Evolutionary conservation across 2,888 invertebrate species (phyloP).

Genomic region (Macaria notata): DNA sequence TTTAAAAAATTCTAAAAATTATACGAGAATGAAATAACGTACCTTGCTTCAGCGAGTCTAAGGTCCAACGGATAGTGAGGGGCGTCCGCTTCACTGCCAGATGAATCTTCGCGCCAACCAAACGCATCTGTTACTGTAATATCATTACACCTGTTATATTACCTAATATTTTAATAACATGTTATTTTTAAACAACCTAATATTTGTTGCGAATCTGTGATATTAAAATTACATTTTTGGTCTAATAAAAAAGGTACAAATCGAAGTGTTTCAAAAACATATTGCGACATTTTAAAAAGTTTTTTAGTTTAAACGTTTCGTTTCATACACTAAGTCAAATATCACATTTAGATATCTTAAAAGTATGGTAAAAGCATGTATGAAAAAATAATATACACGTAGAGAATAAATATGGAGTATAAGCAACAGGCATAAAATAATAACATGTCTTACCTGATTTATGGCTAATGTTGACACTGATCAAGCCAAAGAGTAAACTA

Average conservation of each 20-base stretch:
- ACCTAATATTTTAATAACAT: no score
- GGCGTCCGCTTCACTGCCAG: slow-evolving; percentile 75
- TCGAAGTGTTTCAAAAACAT: no score
- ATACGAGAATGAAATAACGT: neutral
- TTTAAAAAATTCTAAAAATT: no score
- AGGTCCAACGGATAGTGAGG: slow-evolving; percentile 76
- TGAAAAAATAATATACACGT: slow-evolving; percentile 53
- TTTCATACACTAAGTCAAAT: no score
- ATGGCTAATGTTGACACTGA: slow-evolving; percentile 52
- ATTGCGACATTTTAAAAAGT: no score
- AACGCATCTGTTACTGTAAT: slow-evolving; percentile 66
- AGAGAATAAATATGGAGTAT: slow-evolving; percentile 31
- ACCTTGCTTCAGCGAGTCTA: slow-evolving; percentile 78
- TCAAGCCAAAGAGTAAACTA: slow-evolving; percentile 44
- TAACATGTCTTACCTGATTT: slow-evolving; percentile 60
- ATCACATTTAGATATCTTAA: neutral
- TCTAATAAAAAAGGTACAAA: no score
- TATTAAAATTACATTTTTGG: no score
- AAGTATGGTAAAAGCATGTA: slow-evolving; percentile 60
- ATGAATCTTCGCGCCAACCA: slow-evolving; percentile 75
- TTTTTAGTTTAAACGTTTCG: no score
- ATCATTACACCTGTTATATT: no score
- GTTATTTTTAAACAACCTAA: no score
- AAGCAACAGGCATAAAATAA: slow-evolving; percentile 48
- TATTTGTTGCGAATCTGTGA: no score